Evolutionary conservation across 2,113 vertebrate species (phyloP), one percentile per base, ranked within the genome.

Genomic region (Antechinus flavipes): DNA sequence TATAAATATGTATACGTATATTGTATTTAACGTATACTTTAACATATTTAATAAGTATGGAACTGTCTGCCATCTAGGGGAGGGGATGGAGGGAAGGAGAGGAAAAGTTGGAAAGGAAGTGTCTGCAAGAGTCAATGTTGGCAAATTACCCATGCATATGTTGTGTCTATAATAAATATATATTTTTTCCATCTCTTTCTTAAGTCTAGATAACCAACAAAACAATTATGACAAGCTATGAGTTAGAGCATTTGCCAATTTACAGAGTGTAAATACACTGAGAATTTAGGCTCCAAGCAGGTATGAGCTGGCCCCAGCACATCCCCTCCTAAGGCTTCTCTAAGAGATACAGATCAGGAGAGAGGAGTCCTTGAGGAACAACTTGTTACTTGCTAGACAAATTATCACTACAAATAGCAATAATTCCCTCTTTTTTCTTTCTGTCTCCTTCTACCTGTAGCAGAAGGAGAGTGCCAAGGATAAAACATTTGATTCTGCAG

Each of bases 381-480:
- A 84, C 35, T 22, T n/a, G 19, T 19, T 22, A 42, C 35, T 76
- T 23, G n/a, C 14, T 42, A 42, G 19, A 42, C 35, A 84, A 42
- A 76, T 76, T n/a, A n/a, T 76, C 30, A 19, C 61, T n/a, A n/a
- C 54, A 30, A 50, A 90, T 50, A 54, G 50, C 35, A 50, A 8
- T 2, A 3, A 8, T 7, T 7, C 91, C 58, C 52, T 54, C 58
- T 10, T 89, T 25, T 24, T 19, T 12, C 1, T 0, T 19, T 12
- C 0, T 0, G 24, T 22, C n/a, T 30, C 58, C 54, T 24, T 90
- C 89, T 2, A 11, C 91, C 91, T 53, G 8, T 12, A 52, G 50
- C 22, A 8, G n/a, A 1, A 24, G 42, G 26, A 50, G 46, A 19
- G 2, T 12, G 50, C 23, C 90, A 26, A 0, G 0, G 22, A 6